These are phyloP conservation scores for Pseudochirops cupreus DNA, from an alignment of 2,797 vertebrate genomes.

Conservation along the genomic window DNA sequence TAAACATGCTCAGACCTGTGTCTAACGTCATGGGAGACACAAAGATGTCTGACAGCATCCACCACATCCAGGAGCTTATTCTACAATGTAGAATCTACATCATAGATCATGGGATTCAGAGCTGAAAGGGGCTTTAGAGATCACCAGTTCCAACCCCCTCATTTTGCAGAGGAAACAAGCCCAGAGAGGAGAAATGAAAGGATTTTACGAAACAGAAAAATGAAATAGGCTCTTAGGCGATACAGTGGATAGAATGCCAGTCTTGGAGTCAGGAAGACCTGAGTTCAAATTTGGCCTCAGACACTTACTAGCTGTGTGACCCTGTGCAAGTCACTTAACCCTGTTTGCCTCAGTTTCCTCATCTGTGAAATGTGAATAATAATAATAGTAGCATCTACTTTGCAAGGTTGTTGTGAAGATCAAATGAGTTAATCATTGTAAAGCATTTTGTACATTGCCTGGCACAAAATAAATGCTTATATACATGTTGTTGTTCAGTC, in stretches of 20 bases:
- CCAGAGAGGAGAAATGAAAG: neutral
- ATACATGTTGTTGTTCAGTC: neutral
- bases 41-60: neutral
- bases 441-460: neutral
- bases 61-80: neutral
- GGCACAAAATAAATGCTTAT: constrained; percentile 7
- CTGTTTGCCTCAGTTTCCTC: constrained; percentile 36
- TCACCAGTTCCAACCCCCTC: neutral
- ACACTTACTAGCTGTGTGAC: constrained; percentile 43
- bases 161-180: neutral
- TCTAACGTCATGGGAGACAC: neutral
- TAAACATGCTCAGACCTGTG: neutral
- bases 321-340: constrained; percentile 29
- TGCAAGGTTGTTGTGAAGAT: constrained; percentile 50
- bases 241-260: neutral
- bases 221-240: neutral
- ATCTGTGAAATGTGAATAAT: constrained; percentile 29
- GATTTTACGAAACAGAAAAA: neutral
- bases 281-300: constrained; percentile 35
- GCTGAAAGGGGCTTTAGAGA: neutral
- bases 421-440: constrained; percentile 40
- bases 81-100: neutral
- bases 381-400: neutral
- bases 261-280: constrained; percentile 4
- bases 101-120: neutral